A percentile compares a stretch with the other conserved stretches of the same genome.
phyloP scores from a whole-genome alignment of 1,140 invertebrate species.

The Drosophila takahashii region DNA sequence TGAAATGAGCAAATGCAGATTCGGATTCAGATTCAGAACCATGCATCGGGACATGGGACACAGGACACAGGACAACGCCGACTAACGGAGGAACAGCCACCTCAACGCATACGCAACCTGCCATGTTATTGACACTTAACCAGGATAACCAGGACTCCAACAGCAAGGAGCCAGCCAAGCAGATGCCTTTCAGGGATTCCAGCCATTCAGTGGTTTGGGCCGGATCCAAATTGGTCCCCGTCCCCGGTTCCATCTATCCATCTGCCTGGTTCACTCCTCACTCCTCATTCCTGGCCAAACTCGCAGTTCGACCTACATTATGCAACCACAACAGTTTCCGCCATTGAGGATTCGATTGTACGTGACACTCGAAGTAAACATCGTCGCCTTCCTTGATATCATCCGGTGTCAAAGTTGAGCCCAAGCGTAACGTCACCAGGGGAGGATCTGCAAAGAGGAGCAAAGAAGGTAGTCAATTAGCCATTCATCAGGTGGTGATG shows the following conservation, averaged over 20 bases:
- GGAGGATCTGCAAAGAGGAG: slow-evolving; percentile 91
- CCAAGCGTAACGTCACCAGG: slow-evolving; percentile 91
- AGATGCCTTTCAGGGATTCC: slow-evolving; percentile 51
- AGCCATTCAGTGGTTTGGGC: slow-evolving; percentile 24
- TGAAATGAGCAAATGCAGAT: slow-evolving; percentile 74
- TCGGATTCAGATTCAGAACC: slow-evolving; percentile 46
- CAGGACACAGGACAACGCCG: slow-evolving; percentile 21
- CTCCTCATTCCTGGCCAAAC: slow-evolving; percentile 26
- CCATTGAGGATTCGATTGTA: slow-evolving; percentile 93
- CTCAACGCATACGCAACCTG: slow-evolving; percentile 66
- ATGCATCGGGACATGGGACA: slow-evolving; percentile 39
- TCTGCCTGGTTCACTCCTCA: background rate
- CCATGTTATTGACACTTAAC: slow-evolving; percentile 82
- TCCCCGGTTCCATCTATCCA: background rate
- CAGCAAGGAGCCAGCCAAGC: slow-evolving; percentile 62
- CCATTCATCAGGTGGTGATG: background rate
- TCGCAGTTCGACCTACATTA: slow-evolving; percentile 88
- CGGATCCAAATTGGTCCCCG: slow-evolving; percentile 3
- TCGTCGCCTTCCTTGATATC: slow-evolving; percentile 97
- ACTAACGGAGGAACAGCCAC: slow-evolving; percentile 34
- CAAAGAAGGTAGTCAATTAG: slow-evolving; percentile 19
- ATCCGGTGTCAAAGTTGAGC: slow-evolving; percentile 93
- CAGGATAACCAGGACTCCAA: slow-evolving; percentile 71
- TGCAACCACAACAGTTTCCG: slow-evolving; percentile 94
- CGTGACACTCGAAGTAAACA: slow-evolving; percentile 97